Evolutionary conservation across 2,888 invertebrate genomes (phyloP).

Genomic region (Drosophila sordidula): DNA sequence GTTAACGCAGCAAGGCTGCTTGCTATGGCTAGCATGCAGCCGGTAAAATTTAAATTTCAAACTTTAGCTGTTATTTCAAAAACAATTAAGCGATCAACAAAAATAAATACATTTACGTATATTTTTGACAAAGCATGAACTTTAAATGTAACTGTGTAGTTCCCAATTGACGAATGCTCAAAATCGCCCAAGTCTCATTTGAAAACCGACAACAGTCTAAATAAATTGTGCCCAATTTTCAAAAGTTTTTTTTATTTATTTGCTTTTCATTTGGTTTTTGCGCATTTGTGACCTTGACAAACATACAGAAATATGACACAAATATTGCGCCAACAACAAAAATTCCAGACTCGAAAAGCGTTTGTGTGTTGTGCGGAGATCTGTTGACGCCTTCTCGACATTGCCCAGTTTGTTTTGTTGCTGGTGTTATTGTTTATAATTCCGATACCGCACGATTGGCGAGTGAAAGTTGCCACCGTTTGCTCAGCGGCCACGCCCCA

Average conservation of each 20-base stretch:
- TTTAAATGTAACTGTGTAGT: neutral
- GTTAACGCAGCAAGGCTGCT: neutral
- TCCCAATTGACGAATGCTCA: slow-evolving; percentile 1
- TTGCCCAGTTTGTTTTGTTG: slow-evolving; percentile 40
- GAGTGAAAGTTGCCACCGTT: slow-evolving; percentile 76
- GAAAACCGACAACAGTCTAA: slow-evolving; percentile 15
- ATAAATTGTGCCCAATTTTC: slow-evolving; percentile 23
- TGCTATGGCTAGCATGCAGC: neutral
- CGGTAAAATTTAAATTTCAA: slow-evolving; percentile 10
- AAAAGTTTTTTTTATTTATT: slow-evolving; percentile 2
- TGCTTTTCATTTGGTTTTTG: neutral
- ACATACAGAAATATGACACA: slow-evolving; percentile 57
- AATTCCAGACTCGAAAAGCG: slow-evolving; percentile 20
- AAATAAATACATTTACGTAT: no score
- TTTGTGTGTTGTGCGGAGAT: slow-evolving; percentile 42
- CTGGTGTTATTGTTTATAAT: slow-evolving; percentile 58
- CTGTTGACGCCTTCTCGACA: slow-evolving; percentile 48
- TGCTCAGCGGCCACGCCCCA: slow-evolving; percentile 61
- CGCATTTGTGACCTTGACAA: slow-evolving; percentile 58
- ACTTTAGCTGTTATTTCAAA: neutral
- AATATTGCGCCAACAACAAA: slow-evolving; percentile 49
- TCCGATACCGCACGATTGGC: slow-evolving; percentile 68
- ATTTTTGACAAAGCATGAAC: neutral
- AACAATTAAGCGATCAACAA: no score
- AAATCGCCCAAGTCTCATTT: slow-evolving; percentile 1